Base-by-base conservation (phyloP, 53 echinoderm and acorn worm genomes). In the Temnopleurus reevesii region DNA sequence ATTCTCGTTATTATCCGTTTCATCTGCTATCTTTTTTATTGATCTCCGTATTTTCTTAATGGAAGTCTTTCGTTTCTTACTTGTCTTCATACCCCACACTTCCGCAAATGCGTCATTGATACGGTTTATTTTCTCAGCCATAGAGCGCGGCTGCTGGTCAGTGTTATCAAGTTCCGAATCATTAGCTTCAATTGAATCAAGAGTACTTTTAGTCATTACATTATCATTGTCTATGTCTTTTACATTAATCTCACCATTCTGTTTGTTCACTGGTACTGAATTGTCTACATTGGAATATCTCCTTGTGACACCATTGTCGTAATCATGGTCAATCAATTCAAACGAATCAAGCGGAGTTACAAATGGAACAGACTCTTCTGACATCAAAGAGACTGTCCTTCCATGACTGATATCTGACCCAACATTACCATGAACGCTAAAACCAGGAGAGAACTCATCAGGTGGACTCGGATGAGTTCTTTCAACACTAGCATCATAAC, bases 41-140 rank as follows among this genome's bases (percentile, higher is more conserved):
- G 86, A 87, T n/a, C 28, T 87, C 46, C 53, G 46, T 10, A 71
- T 24, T 66, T 66, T 87, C 71, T 51, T 65, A 2, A 87, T 65
- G 31, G 49, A 66, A 35, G 33, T 18, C n/a, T 8, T 29, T 30
- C 28, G 21, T 66, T 55, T 87, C n/a, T 2, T 25, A 49, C 24
- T 51, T 18, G 29, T 18, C 46, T 19, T 45, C 18, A 28, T 30
- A 18, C 53, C 27, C 45, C 51, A 44, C 43, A 38, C 24, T 85
- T 60, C 38, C 0, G 59, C 60, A 0, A 87, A 34, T 45, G 71
- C 46, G 18, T 46, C 88, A 87, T 87, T 87, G 49, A 87, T 18
- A 18, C 31, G 66, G n/a, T 64, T 66, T 46, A 87, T 87, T 24
- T 87, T 87, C 45, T 87, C 66, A 47, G 88, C 64, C 29, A 87